Conservation (phyloP, 2,113 vertebrate species). For the Sitta europaea region DNA sequence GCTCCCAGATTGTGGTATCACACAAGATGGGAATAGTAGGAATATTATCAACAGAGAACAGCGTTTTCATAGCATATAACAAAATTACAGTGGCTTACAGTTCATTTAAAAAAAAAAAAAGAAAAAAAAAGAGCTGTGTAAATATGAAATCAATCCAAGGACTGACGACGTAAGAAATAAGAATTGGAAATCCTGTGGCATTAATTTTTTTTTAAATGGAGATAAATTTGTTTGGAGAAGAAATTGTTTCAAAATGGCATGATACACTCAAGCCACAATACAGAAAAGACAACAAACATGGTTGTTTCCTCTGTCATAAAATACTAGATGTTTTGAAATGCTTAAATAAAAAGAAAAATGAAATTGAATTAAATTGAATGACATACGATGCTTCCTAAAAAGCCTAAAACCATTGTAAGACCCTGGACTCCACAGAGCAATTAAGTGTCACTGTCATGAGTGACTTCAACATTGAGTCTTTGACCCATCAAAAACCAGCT, state of each 20-base stretch:
- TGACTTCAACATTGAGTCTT: not conserved
- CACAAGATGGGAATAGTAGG: not conserved
- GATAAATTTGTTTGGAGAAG: not conserved
- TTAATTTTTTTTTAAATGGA: not conserved
- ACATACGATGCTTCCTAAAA: not conserved
- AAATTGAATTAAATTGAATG: no score
- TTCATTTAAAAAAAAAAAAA: not conserved
- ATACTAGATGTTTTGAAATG: not conserved
- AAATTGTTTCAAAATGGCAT: not conserved
- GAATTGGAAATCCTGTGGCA: not conserved
- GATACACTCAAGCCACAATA: not conserved
- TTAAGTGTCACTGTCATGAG: not conserved
- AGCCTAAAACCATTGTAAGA: not conserved
- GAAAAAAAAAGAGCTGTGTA: not conserved
- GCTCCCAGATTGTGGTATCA: not conserved
- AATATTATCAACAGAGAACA: not conserved
- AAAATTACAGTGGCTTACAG: not conserved
- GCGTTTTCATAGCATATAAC: not conserved
- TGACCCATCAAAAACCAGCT: not conserved
- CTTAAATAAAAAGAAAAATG: not conserved
- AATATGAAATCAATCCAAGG: not conserved
- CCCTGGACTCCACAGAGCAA: not conserved
- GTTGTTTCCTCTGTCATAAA: not conserved
- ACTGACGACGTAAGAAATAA: not conserved
- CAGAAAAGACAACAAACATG: rapidly evolving